These are phyloP conservation scores for Salminus brasiliensis DNA, from an alignment of 2,113 vertebrate species.

Conservation along the genomic window DNA sequence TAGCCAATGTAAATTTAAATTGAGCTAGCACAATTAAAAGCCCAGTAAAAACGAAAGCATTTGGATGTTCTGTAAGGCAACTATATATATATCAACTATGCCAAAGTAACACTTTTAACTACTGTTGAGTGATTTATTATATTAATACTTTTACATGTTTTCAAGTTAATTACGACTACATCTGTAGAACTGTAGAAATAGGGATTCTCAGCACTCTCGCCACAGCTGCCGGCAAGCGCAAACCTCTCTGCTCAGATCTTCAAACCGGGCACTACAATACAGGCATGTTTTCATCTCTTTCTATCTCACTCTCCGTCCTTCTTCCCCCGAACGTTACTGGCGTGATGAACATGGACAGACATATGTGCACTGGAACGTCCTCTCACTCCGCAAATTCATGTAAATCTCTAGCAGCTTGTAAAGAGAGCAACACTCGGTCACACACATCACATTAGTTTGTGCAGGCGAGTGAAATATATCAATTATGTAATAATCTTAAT, in stretches of 20 bases:
- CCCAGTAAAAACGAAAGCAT: too few relatives aligned
- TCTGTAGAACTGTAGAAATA: too few relatives aligned
- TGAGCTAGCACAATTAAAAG: too few relatives aligned
- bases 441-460: constrained; percentile 58
- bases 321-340: neutral
- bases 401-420: constrained; percentile 60
- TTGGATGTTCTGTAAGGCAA: too few relatives aligned
- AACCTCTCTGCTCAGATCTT: neutral
- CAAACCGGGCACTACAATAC: neutral
- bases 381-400: constrained; percentile 62
- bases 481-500: constrained; percentile 54
- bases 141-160: too few relatives aligned
- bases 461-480: constrained; percentile 53
- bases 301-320: neutral
- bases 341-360: constrained; percentile 10
- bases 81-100: too few relatives aligned
- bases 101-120: too few relatives aligned
- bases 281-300: neutral
- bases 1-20: too few relatives aligned
- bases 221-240: too few relatives aligned
- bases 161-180: too few relatives aligned
- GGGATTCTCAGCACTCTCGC: too few relatives aligned
- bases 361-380: constrained; percentile 43
- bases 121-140: too few relatives aligned
- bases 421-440: constrained; percentile 55